Evolutionary conservation across 2,113 vertebrate genomes (phyloP).

Genomic region (Sylvilagus bachmani): DNA sequence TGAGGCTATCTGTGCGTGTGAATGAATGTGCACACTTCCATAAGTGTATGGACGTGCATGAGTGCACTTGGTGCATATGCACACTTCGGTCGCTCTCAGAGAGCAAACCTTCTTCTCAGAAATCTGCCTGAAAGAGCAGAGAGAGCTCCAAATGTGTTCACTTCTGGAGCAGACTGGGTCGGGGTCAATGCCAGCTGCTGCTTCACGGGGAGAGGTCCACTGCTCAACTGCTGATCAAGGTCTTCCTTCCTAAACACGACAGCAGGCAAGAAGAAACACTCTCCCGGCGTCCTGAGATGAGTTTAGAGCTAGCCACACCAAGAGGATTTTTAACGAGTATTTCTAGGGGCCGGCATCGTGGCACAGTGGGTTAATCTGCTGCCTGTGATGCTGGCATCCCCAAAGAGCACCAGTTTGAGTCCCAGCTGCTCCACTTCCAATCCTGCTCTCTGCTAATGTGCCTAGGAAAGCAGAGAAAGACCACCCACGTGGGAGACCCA

Average conservation of each 20-base stretch:
- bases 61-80: accelerated
- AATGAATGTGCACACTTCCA: neutral
- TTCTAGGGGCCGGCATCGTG: too few species aligned
- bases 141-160: neutral
- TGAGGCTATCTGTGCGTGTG: neutral
- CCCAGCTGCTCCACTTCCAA: too few species aligned
- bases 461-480: too few species aligned
- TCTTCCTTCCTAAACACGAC: neutral
- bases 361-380: too few species aligned
- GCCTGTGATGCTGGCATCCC: too few species aligned
- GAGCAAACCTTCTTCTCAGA: neutral
- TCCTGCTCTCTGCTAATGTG: too few species aligned
- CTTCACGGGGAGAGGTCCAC: neutral
- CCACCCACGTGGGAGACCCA: too few species aligned
- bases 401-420: too few species aligned
- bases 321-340: neutral
- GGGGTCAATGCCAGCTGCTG: neutral
- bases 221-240: neutral
- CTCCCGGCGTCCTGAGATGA: neutral
- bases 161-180: neutral
- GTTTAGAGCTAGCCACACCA: neutral
- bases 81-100: neutral
- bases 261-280: neutral
- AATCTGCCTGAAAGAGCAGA: neutral
- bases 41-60: accelerated